These are phyloP conservation scores for Eriocheir sinensis DNA, from an alignment of 1,140 invertebrate genomes.

Conservation along the genomic window DNA sequence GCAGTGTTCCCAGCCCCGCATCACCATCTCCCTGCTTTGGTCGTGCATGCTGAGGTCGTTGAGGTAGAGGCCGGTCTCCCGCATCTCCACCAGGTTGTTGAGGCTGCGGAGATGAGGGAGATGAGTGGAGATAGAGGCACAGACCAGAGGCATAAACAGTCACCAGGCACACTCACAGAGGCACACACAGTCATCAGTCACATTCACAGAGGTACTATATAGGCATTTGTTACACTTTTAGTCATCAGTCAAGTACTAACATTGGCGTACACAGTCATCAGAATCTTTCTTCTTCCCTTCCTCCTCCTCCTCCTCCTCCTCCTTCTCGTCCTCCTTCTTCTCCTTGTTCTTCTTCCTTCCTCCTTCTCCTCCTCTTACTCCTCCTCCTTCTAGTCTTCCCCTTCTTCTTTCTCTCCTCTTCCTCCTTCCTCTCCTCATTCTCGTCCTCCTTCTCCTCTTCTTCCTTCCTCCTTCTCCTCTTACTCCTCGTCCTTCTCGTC, in stretches of 20 bases:
- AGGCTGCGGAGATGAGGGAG: conserved; percentile 86
- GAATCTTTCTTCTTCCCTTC: no score
- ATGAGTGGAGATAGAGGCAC: background rate
- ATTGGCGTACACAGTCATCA: no score
- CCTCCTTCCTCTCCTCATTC: background rate
- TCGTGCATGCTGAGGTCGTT: conserved; percentile 94
- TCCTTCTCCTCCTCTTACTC: background rate
- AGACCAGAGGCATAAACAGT: background rate
- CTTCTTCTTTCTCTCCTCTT: no score
- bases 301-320: background rate
- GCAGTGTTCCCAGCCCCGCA: conserved; percentile 93
- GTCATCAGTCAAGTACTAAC: no score
- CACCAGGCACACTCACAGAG: background rate
- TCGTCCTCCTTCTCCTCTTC: background rate
- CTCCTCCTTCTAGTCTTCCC: no score
- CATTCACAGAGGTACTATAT: no score
- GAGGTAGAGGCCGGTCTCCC: conserved; percentile 89
- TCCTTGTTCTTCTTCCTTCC: background rate
- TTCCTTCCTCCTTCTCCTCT: background rate
- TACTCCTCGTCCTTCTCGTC: no score
- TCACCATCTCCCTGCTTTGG: conserved; percentile 91
- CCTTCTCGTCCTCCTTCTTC: background rate
- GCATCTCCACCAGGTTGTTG: conserved; percentile 91
- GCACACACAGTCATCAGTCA: no score
- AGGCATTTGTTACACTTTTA: no score